Evolutionary conservation across 2,113 vertebrate species (phyloP), one percentile per base, ranked within the genome.

Genomic region (Struthio camelus): DNA sequence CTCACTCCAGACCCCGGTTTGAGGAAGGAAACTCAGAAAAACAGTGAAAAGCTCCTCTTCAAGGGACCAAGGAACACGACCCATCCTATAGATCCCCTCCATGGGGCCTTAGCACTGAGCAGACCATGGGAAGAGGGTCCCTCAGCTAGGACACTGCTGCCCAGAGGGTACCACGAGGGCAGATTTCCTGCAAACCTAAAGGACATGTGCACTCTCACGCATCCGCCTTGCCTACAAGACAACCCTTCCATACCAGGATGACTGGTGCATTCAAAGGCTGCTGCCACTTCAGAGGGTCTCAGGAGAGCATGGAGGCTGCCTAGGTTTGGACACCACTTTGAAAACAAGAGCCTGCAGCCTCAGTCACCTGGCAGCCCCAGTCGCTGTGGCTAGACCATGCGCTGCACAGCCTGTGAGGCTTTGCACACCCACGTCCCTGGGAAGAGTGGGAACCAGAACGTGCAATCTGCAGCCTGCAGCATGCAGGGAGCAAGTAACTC

Each of bases 251-350:
- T 19, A 36, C 18, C 34, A 53, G n/a, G 14, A 44, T 72, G n/a
- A 50, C 48, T 0, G 1, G 30, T 50, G 4, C 23, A 16, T 34
- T 20, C 7, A 38, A 71, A 87, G n/a, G 48, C 38, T 93, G 24
- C 28, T 77, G 42, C 66, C 38, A 44, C 4, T 56, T 85, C 76
- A 77, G 61, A 61, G 22, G 2, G 11, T 80, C 53, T 56, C 25
- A 48, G 5, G 16, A 10, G 19, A 76, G 73, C 1, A 6, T 1
- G 24, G 24, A 56, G 70, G 14, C 11, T 1, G 3, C 0, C 6
- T 50, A 38, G 4, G 2, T 58, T 70, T 86, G n/a, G 32, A 42
- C 4, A 79, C 3, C 44, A 3, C 10, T 40, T 0, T 83, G 51
- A 59, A 64, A 89, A 70, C 8, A 64, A 30, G 34, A n/a, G 30